Evolutionary conservation across 2,797 vertebrate genomes (phyloP), one percentile per base, ranked within the genome.

Genomic region (Microhierax caerulescens): DNA sequence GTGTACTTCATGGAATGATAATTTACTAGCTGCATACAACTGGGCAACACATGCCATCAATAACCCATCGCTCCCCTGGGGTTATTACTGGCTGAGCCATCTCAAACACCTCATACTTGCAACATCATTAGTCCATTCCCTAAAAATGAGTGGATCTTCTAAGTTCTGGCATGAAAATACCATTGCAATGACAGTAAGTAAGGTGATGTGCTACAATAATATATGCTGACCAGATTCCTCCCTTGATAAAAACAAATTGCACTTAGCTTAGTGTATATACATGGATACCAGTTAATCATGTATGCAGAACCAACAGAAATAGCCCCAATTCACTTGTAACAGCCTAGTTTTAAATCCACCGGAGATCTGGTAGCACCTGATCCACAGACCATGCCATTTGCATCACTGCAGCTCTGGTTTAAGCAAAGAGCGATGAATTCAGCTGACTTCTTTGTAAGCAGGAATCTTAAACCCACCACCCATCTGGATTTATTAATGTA

Each of bases 31-130:
- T 32, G 19, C 10, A 2, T 5, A 11, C 25, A 30, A 57, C 30
- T 9, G 45, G 27, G 6, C 11, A 17, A 45, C 37, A 9, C 3
- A 1, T 14, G 13, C 8, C 4, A 11, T 1, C 32, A 9, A 22
- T 3, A 34, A 53, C 32, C 45, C 57, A 13, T 1, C 20, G 2
- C 13, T 60, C 50, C 72, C 37, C 11, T 0, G 11, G 30, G 24
- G 65, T 50, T 10, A 0, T 18, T 5, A 51, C 2, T 13, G 53
- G 19, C 28, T 43, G 37, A 78, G 57, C 20, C 34, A 19, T 8
- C 61, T 39, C 70, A 47, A 72, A 28, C 21, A 20, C 53, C 45
- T 61, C 0, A 2, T 17, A 7, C 10, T 1, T 18, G 30, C 47
- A 74, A 32, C 10, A 20, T 2, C 56, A 4, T 51, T 6, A 39